Evolutionary conservation across 2,888 invertebrate genomes (phyloP), one percentile per base, ranked within the genome.

Genomic region (Margaritifera margaritifera): DNA sequence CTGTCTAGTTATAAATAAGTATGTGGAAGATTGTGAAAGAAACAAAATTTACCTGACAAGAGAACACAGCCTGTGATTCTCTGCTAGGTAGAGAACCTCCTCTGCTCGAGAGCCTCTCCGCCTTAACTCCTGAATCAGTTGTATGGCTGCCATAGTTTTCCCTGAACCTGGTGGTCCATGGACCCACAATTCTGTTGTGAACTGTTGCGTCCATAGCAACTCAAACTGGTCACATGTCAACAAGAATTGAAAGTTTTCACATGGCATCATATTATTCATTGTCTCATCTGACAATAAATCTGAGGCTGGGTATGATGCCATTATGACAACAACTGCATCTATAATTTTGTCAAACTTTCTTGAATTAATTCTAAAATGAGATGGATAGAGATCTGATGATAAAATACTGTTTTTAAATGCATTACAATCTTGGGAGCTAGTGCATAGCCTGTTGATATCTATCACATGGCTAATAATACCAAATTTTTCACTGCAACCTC

Each of bases 141-240:
- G 81, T 56, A 83, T 68, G 15, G 81, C 81, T 8, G 83, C 80
- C 24, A 85, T 80, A 0, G 85, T 85, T 64, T 85, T 85, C 8
- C 85, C 85, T 19, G 81, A 75, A 0, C 84, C 85, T 3, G 85
- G 81, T 3, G 85, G 84, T 22, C 85, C 84, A 71, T 85, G 85
- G 31, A 85, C 75, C 85, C 85, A 85, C 66, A 85, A 77, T 70
- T 83, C 82, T 66, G 71, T 79, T 31, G 80, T 82, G 71, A 79
- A 82, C 66, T 85, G 85, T 56, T 80, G 81, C 0, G 72, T 78
- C 80, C 80, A 83, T 63, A 85, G 74, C 72, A 85, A 69, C 64
- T 85, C 81, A 75, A 85, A 81, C 79, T 85, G 85, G 66, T 84
- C 85, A 70, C 81, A 78, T 19, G 85, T 85, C 74, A 85, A 70